Evolutionary conservation across 2,113 vertebrate genomes (phyloP), one percentile per base, ranked within the genome.

Genomic region (Grantiella picta): DNA sequence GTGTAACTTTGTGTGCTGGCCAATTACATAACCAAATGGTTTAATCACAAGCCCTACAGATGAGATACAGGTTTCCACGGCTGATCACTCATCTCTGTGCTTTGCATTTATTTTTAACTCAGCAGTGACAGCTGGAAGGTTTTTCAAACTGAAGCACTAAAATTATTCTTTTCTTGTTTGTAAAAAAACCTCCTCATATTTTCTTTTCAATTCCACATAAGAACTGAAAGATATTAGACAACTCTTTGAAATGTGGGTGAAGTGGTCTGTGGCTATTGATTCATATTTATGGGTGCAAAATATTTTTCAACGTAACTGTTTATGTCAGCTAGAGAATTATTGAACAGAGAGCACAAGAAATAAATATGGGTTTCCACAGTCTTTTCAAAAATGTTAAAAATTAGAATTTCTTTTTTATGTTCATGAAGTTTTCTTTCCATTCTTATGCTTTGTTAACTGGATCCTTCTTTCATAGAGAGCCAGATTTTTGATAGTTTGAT

Each of bases 1-100:
- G 91, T 79, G 92, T 96, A 90, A 88, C 94, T 96, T 91, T 71
- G 77, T 93, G 54, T 92, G 94, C 79, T 95, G 88, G 95, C 94
- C 92, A 93, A 91, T 95, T 96, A 84, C 66, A 95, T 84, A 96
- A 96, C 75, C 96, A 96, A 96, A 96, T 95, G 86, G 75, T 76
- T 97, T 96, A 96, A 97, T 97, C 97, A 95, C 82, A 79, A 68
- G 56, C 42, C 61, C 86, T 92, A 25, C 81, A 78, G 91, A 83
- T 78, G 95, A 89, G 70, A 92, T 82, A 65, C 82, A 13, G 57
- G 29, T 84, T 89, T 84, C 76, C 64, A 40, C 57, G 69, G 54
- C 64, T 66, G 57, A 85, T 85, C 54, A 11, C 21, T 65, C 28
- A 13, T 35, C 44, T 45, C 65, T 24, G 60, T 54, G n/a, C 33